These are phyloP conservation scores for Lymantria monacha DNA, from an alignment of 2,888 invertebrate genomes.

Conservation along the genomic window DNA sequence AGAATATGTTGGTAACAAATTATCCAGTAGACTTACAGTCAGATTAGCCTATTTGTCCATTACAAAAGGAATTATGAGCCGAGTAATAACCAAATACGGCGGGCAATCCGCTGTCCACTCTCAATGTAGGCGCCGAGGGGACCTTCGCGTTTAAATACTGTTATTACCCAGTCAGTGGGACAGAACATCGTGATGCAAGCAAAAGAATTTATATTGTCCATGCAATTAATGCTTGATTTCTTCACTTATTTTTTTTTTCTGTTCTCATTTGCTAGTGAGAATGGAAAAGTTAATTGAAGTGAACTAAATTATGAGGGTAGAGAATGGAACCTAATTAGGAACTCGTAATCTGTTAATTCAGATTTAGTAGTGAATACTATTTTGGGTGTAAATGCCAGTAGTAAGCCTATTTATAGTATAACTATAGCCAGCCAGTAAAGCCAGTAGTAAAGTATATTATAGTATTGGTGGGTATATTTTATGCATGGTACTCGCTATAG, in stretches of 20 bases:
- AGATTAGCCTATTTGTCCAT: slow-evolving; percentile 43
- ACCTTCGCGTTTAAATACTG: slow-evolving; percentile 34
- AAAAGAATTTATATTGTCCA: slow-evolving; percentile 48
- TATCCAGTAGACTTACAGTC: slow-evolving; percentile 22
- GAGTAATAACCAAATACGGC: slow-evolving; percentile 39
- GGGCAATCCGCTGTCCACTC: slow-evolving; percentile 20
- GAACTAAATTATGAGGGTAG: slow-evolving; percentile 28
- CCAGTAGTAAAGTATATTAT: too few species aligned
- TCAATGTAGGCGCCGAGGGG: slow-evolving; percentile 33
- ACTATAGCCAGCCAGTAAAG: too few species aligned
- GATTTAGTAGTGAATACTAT: slow-evolving; percentile 7
- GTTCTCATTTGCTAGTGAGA: slow-evolving; percentile 25
- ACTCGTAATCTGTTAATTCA: slow-evolving; percentile 14
- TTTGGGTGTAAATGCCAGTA: too few species aligned
- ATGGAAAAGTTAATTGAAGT: slow-evolving; percentile 37
- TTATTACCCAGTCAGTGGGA: slow-evolving; percentile 37
- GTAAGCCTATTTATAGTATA: too few species aligned
- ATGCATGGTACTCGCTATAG: too few species aligned
- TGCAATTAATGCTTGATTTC: slow-evolving; percentile 53
- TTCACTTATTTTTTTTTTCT: slow-evolving; percentile 11
- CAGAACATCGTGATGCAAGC: slow-evolving; percentile 32
- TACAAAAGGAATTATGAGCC: slow-evolving; percentile 41
- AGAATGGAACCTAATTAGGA: slow-evolving; percentile 30
- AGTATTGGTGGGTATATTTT: too few species aligned
- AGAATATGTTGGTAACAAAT: slow-evolving; percentile 14